Evolutionary conservation across 2,797 vertebrate species (phyloP).

Genomic region (Dipus sagitta): DNA sequence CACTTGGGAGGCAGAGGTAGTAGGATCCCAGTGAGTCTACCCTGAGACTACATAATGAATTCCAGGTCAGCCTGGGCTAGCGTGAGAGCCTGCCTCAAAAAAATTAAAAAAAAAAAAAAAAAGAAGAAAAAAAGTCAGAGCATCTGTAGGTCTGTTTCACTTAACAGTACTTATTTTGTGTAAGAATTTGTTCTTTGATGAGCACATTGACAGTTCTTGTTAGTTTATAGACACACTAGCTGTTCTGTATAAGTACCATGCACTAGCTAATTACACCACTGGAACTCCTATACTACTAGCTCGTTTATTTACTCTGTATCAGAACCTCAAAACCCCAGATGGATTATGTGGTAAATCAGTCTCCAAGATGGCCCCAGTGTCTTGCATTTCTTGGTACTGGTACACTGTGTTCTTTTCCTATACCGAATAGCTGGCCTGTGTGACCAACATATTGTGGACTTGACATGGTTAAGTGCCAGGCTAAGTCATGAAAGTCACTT

Average conservation of each 20-base stretch:
- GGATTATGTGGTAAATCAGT: background rate
- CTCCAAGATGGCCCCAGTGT: background rate
- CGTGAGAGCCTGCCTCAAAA: too few species aligned
- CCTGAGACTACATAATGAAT: too few species aligned
- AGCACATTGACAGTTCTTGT: slow-evolving; percentile 15
- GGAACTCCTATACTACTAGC: too few species aligned
- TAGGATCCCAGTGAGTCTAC: too few species aligned
- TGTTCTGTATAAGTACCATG: background rate
- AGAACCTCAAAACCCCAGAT: slow-evolving; percentile 4
- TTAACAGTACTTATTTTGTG: background rate
- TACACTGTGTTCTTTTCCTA: background rate
- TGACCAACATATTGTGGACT: background rate
- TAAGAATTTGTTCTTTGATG: background rate
- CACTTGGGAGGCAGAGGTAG: too few species aligned
- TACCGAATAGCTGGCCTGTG: background rate
- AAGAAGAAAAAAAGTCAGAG: background rate
- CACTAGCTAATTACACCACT: too few species aligned
- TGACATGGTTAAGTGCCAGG: background rate
- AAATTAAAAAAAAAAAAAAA: background rate
- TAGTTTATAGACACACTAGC: background rate
- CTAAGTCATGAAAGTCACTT: background rate
- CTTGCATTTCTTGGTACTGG: background rate
- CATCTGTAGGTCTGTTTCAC: background rate
- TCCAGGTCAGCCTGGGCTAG: too few species aligned
- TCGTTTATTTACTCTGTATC: background rate